Evolutionary conservation across 2,797 vertebrate species (phyloP).

Genomic region (Melanotaenia parkinsoni): DNA sequence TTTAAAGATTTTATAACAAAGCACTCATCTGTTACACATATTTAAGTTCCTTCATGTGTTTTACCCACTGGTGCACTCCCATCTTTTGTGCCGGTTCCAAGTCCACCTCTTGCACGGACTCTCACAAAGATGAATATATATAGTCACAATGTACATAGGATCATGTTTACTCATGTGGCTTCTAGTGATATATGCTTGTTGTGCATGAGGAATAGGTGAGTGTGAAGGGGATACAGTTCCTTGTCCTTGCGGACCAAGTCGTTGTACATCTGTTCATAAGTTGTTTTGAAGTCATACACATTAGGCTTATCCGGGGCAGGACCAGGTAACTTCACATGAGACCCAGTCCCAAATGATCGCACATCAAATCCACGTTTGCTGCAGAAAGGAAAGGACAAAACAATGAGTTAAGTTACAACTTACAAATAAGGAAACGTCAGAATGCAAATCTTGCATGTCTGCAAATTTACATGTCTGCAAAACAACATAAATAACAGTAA

Average conservation of each 20-base stretch:
- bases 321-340: conserved; percentile 97
- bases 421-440: conserved; percentile 8
- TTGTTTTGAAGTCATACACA: conserved; percentile 99
- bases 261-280: conserved; percentile 99
- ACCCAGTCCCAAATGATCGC: conserved; percentile 95
- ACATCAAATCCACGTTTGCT: conserved; percentile 98
- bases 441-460: background rate
- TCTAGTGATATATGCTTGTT: conserved; percentile 15
- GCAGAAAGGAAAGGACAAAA: conserved; percentile 69
- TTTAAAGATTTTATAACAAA: conserved; percentile 27
- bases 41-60: conserved; percentile 28
- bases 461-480: background rate
- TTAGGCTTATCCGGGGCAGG: conserved; percentile 98
- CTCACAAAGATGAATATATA: conserved; percentile 5
- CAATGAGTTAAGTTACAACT: conserved; percentile 40
- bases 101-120: conserved; percentile 6
- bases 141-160: background rate
- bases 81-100: conserved; percentile 28
- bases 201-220: conserved; percentile 34
- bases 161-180: conserved; percentile 34
- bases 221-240: conserved; percentile 96
- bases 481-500: background rate
- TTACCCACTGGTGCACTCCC: conserved; percentile 42
- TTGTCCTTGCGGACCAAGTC: conserved; percentile 99
- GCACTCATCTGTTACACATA: conserved; percentile 17